phyloP scores from a whole-genome alignment of 2,113 vertebrate species.

The Hippocampus guttulatus region DNA sequence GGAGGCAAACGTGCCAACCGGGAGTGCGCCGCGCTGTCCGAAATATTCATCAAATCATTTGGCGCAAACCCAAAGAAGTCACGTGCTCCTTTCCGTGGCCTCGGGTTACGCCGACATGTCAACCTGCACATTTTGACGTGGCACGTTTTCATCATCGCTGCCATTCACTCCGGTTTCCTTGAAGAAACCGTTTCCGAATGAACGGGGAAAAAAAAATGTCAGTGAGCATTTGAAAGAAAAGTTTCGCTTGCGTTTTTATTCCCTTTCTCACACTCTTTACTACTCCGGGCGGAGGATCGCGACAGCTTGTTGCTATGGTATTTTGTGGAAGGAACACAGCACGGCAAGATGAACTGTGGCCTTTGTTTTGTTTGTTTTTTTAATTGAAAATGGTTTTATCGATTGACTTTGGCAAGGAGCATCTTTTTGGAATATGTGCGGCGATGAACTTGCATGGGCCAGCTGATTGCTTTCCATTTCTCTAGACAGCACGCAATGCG shows the following conservation, averaged over 20 bases:
- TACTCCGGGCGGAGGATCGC: neutral
- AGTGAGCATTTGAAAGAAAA: neutral
- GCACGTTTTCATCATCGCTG: neutral
- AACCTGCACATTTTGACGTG: neutral
- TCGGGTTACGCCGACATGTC: too few species aligned
- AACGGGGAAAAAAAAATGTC: neutral
- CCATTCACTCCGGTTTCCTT: neutral
- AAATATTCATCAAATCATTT: too few species aligned
- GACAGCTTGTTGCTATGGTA: constrained; percentile 32
- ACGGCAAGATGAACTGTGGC: constrained; percentile 6
- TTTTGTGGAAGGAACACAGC: constrained; percentile 15
- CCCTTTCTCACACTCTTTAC: neutral
- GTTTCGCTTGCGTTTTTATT: neutral
- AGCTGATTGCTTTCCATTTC: constrained; percentile 21
- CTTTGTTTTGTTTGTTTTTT: constrained; percentile 4
- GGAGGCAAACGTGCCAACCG: too few species aligned
- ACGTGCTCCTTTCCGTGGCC: too few species aligned
- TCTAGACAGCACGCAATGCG: neutral
- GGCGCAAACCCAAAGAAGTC: too few species aligned
- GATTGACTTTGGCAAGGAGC: constrained; percentile 2
- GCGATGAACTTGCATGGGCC: constrained; percentile 20
- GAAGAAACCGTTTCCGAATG: neutral
- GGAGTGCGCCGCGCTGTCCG: too few species aligned
- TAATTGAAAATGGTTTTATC: neutral
- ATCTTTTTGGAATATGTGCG: constrained; percentile 15